These are phyloP conservation scores for Centropus bengalensis DNA, from an alignment of 2,113 vertebrate species.

Conservation along the genomic window DNA sequence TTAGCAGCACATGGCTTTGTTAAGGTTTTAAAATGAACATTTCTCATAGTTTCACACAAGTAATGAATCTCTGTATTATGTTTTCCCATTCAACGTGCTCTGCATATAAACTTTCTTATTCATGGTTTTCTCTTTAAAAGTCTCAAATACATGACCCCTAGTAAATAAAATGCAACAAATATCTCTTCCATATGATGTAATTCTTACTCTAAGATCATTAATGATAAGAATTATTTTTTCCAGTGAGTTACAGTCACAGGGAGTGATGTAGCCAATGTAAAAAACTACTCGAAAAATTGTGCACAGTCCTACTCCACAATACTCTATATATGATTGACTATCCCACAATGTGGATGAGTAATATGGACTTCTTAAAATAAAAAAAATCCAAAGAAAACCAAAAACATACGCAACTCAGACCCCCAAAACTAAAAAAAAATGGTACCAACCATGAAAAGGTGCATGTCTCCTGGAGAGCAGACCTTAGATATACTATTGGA, in stretches of 20 bases:
- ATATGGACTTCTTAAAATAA: not conserved
- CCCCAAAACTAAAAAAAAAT: not conserved
- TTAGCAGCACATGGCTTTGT: not conserved
- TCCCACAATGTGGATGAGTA: accelerated
- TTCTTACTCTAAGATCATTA: not conserved
- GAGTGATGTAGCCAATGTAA: not conserved
- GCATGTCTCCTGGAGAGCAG: not conserved
- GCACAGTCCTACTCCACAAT: not conserved
- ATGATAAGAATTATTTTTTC: not conserved
- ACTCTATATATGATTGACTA: not conserved
- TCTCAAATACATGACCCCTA: not conserved
- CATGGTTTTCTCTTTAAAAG: not conserved
- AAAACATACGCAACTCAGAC: not conserved
- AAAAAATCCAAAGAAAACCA: not conserved
- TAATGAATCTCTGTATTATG: not conserved
- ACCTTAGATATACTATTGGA: not conserved
- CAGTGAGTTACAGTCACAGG: not conserved
- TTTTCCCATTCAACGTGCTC: not conserved
- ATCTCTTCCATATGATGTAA: not conserved
- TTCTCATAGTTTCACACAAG: not conserved
- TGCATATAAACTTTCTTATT: not conserved
- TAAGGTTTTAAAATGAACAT: accelerated
- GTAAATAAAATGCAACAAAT: not conserved
- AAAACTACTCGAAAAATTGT: not conserved
- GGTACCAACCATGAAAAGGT: not conserved